Base-by-base conservation (phyloP, 2,113 vertebrate species). In the Antennarius striatus region DNA sequence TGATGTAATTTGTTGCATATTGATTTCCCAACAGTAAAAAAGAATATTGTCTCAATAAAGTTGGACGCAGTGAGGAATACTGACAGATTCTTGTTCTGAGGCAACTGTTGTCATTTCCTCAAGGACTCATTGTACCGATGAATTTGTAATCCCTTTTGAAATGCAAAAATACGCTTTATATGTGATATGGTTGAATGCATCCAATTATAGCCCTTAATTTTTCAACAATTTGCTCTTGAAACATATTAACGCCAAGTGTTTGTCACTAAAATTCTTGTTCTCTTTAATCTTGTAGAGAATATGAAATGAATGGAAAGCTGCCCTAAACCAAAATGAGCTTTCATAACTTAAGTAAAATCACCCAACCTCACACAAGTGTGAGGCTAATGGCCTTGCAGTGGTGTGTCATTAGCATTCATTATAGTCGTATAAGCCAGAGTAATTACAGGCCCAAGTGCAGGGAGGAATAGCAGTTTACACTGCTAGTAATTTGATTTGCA, bases 401-500 rank as follows among this genome's bases (percentile, higher is more conserved):
- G 78, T 88, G 85, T 86, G 83, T 91, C 88, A 94, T 94, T 93
- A 93, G 88, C 90, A 92, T 92, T 93, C 93, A 93, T 93, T 92
- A 92, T 88, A 91, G 86, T 84, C 83, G 82, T 90, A 91, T 90
- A 91, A 90, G 89, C 90, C 83, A 89, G 82, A 90, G 92, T 92
- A 92, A 93, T 93, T 93, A 93, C 91, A 92, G 91, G 87, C 88
- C 81, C 87, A 88, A 90, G 91, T 90, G 91, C 90, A 91, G 81
- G 82, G 85, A 92, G 87, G 88, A 92, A 92, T 89, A 89, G 84
- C 90, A 90, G 90, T 93, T 92, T 92, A 93, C 93, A 93, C 88
- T 92, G 90, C 85, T 86, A 88, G 88, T 92, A 92, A 93, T 93
- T 92, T 92, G 93, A 94, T 94, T 93, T 92, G 90, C 93, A 94